These are phyloP conservation scores for Chrysodeixis includens DNA, from an alignment of 2,888 invertebrate genomes.

Conservation along the genomic window DNA sequence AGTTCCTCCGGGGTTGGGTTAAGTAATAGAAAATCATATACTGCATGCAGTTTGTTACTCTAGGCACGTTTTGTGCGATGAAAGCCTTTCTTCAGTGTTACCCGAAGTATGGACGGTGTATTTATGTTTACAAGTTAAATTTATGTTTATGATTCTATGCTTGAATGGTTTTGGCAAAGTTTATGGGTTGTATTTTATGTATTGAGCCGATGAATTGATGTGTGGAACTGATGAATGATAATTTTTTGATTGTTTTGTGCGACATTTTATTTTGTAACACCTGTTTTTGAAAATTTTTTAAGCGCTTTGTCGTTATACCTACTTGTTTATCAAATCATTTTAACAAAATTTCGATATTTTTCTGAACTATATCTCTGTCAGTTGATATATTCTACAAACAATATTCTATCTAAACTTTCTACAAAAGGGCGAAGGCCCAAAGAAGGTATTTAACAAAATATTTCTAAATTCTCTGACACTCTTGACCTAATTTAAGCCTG, in stretches of 20 bases:
- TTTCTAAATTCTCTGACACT: neutral
- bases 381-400: too few species aligned
- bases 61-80: slow-evolving; percentile 62
- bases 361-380: too few species aligned
- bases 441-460: neutral
- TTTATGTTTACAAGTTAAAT: slow-evolving; percentile 36
- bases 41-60: slow-evolving; percentile 56
- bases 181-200: too few species aligned
- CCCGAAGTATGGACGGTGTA: slow-evolving; percentile 51
- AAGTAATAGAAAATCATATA: slow-evolving; percentile 65
- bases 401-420: neutral
- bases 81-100: slow-evolving; percentile 60
- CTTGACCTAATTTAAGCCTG: slow-evolving; percentile 2
- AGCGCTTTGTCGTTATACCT: too few species aligned
- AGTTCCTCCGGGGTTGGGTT: slow-evolving; percentile 48
- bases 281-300: too few species aligned
- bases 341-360: too few species aligned
- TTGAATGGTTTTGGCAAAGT: neutral
- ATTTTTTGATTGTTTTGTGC: too few species aligned
- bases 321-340: too few species aligned
- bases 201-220: too few species aligned
- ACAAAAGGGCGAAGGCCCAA: neutral
- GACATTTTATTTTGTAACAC: too few species aligned
- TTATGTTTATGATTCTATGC: slow-evolving; percentile 17
- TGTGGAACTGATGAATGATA: too few species aligned